A percentile compares a stretch with the other conserved stretches of the same genome.
These are phyloP conservation scores for Columba guinea DNA, from an alignment of 2,797 vertebrate species.

Conservation along the genomic window DNA sequence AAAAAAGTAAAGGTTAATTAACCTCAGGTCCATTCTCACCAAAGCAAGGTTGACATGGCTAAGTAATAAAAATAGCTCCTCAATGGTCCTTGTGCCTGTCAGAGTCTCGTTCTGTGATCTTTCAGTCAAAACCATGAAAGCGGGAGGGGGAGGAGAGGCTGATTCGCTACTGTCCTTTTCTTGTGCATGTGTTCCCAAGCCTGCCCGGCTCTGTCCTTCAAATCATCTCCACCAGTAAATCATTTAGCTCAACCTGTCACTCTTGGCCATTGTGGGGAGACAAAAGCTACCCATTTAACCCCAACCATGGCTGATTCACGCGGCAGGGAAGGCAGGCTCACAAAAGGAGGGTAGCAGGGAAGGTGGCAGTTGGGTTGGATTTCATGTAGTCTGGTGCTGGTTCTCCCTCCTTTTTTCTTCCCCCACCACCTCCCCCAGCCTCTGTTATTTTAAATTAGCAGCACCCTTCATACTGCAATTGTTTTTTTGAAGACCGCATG, in stretches of 20 bases:
- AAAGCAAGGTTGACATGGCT: constrained; percentile 43
- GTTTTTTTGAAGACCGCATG: constrained; percentile 52
- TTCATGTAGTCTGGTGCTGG: constrained; percentile 40
- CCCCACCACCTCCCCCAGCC: not conserved
- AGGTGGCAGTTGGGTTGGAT: constrained; percentile 61
- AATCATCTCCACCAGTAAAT: constrained; percentile 75
- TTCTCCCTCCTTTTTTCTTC: not conserved
- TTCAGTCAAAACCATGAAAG: constrained; percentile 60
- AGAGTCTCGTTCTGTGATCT: constrained; percentile 57
- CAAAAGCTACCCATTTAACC: constrained; percentile 76
- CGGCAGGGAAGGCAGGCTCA: constrained; percentile 58
- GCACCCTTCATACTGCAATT: constrained; percentile 29
- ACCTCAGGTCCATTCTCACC: constrained; percentile 53
- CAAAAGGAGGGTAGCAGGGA: constrained; percentile 57
- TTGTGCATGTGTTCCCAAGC: constrained; percentile 62
- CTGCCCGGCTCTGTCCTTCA: constrained; percentile 63
- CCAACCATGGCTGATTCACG: constrained; percentile 71
- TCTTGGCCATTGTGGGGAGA: constrained; percentile 64
- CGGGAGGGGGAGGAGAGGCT: constrained; percentile 17
- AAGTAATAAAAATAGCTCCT: constrained; percentile 66
- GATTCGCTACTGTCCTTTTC: constrained; percentile 54
- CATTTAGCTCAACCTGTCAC: constrained; percentile 72
- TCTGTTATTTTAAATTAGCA: constrained; percentile 62
- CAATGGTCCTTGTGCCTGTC: constrained; percentile 62
- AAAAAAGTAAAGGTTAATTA: constrained; percentile 56